Base-by-base conservation (phyloP, 1,140 invertebrate species). In the Idris sp. region DNA sequence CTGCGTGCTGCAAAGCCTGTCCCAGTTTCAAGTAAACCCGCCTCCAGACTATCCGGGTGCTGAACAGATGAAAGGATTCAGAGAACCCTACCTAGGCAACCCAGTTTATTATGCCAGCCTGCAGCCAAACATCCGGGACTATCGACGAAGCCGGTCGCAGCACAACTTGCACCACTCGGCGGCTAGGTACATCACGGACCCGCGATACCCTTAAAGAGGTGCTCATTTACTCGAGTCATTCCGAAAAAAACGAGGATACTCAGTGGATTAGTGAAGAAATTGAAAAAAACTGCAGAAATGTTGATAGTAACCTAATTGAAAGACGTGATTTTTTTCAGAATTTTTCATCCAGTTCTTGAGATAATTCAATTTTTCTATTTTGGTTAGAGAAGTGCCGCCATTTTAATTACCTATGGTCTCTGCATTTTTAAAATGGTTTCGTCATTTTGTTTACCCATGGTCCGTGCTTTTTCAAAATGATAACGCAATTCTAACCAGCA, bases 1-100 rank as follows among this genome's bases (percentile, higher is more conserved):
- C 31, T 90, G 90, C 18, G 79, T 89, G 5, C 84, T 90, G 0
- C 88, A 89, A 22, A 81, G 79, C 3, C 73, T 86, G 9, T 91
- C 90, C 53, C 89, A 92, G 68, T 91, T 92, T 64, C 89, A 91
- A 33, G 81, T 81, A 6, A 31, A 76, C 14, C 40, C 82, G 43
- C 80, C 83, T 0, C 80, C 78, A 0, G 85, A 87, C 40, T 87
- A 86, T 44, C 82, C 84, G 9, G 84, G 82, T 0, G 76, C 81
- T 4, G 64, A 48, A 26, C 41, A 72, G 4, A 10, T 33, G 1
- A 30, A 33, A 51, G 31, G 19, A 16, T 11, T 48, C 8, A 44
- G 69, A 4, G 44, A 54, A 28, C 75, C 41, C 11, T 74, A 56
- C 19, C 6, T 49, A 22, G 64, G 51, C 2, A 74, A 65, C 31